Conservation (phyloP, 2,888 invertebrate genomes). For the Macropis europaea region DNA sequence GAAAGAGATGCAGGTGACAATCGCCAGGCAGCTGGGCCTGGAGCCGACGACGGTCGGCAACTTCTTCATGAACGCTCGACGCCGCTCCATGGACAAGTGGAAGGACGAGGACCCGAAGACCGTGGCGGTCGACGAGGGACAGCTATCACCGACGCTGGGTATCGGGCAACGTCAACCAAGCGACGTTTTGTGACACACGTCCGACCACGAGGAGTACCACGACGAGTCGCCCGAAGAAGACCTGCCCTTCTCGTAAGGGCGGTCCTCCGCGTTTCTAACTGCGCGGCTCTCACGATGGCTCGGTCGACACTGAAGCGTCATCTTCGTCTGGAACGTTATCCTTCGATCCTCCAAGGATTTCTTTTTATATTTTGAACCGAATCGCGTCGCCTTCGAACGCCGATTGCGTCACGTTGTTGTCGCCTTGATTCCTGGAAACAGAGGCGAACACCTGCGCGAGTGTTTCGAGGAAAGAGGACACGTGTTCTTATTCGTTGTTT, state of each 20-base stretch:
- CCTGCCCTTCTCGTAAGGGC: constrained; percentile 76
- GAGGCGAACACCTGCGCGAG: too few species aligned
- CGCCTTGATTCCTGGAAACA: too few species aligned
- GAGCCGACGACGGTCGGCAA: constrained; percentile 99
- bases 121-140: constrained; percentile 78
- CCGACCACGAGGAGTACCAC: constrained; percentile 80
- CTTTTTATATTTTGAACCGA: too few species aligned
- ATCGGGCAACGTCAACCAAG: constrained; percentile 77
- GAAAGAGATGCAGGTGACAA: constrained; percentile 99
- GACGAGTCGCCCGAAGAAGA: constrained; percentile 79
- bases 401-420: too few species aligned
- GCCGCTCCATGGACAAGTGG: constrained; percentile 99
- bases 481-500: too few species aligned
- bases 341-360: neutral
- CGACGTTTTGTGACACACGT: constrained; percentile 80
- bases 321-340: constrained; percentile 31
- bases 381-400: too few species aligned
- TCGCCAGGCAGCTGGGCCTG: constrained; percentile 97
- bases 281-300: constrained; percentile 15
- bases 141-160: constrained; percentile 79
- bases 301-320: neutral
- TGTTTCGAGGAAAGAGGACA: too few species aligned
- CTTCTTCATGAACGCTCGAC: constrained; percentile 99
- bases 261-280: constrained; percentile 6
- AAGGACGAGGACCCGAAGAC: constrained; percentile 93